Evolutionary conservation across 2,888 invertebrate species (phyloP), one percentile per base, ranked within the genome.

Genomic region (Drosophila mettleri): DNA sequence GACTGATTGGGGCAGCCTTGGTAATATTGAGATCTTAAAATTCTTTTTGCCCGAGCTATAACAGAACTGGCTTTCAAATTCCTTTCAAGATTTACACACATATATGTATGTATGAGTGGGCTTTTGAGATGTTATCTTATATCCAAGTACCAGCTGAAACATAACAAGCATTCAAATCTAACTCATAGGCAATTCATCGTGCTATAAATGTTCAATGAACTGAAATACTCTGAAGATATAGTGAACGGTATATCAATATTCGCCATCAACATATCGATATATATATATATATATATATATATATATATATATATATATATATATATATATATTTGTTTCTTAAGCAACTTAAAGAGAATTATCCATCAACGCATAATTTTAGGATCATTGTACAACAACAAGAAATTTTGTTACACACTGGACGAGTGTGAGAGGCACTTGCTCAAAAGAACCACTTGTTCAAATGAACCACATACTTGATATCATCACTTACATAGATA

Each of bases 331-430:
- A 24, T 24, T 24, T 24, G 3, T 34, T n/a, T 10, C 29, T 31
- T 31, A 12, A 29, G 8, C 8, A 29, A 29, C 29, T 29, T 59
- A n/a, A 64, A 63, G 49, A 18, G 41, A 53, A 46, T 51, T 48
- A 59, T 72, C 67, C 58, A 67, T 72, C 62, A 72, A 62, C 57
- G 41, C 53, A 18, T 62, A 41, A 36, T 29, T 52, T 45, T 43
- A 20, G 43, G 46, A 52, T 67, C 34, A 59, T 72, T 59, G 43
- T 54, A 62, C 58, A 29, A 31, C 14, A n/a, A 67, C 58, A 29
- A 36, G 10, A 33, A 27, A 16, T 12, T 59, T 7, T 43, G 27
- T n/a, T n/a, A 16, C 33, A 27, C n/a, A n/a, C n/a, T 48, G 27
- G n/a, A n/a, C 2, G 27, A 45, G 34, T 48, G n/a, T 31, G 48